Evolutionary conservation across 2,797 vertebrate genomes (phyloP).

Genomic region (Rhinogobio ventralis): DNA sequence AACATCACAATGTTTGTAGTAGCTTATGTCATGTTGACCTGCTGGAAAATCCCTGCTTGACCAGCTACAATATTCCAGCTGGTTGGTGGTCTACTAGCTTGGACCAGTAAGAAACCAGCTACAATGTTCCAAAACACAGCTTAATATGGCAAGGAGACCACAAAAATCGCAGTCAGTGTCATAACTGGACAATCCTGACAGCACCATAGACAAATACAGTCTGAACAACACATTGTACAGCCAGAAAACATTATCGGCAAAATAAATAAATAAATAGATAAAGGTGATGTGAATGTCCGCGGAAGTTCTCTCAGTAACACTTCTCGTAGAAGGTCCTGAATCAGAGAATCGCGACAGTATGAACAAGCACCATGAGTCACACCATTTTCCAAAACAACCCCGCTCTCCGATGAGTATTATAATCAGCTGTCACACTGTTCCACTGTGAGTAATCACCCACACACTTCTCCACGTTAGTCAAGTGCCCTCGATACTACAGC

Average conservation of each 20-base stretch:
- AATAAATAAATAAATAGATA: slow-evolving; percentile 37
- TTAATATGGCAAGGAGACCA: background rate
- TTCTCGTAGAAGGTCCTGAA: slow-evolving; percentile 15
- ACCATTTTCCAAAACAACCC: slow-evolving; percentile 26
- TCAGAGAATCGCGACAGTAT: background rate
- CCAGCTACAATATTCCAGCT: background rate
- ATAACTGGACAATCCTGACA: background rate
- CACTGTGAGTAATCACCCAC: slow-evolving; percentile 10
- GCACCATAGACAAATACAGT: slow-evolving; percentile 6
- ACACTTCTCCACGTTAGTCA: background rate
- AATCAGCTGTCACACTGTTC: slow-evolving; percentile 34
- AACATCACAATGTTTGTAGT: slow-evolving; percentile 21
- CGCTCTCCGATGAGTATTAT: slow-evolving; percentile 8
- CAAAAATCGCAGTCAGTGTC: background rate
- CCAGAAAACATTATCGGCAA: background rate
- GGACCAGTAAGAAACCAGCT: background rate
- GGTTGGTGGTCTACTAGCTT: background rate
- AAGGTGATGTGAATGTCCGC: background rate
- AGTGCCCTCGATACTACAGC: background rate
- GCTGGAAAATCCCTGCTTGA: slow-evolving; percentile 5
- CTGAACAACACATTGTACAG: background rate
- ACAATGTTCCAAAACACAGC: background rate
- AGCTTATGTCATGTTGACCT: slow-evolving; percentile 39
- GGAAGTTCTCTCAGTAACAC: background rate
- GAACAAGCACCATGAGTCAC: slow-evolving; percentile 16